A percentile compares a stretch with the other conserved stretches of the same genome.
phyloP scores from a whole-genome alignment of 2,888 invertebrate genomes.

The Nomada lathburiana region DNA sequence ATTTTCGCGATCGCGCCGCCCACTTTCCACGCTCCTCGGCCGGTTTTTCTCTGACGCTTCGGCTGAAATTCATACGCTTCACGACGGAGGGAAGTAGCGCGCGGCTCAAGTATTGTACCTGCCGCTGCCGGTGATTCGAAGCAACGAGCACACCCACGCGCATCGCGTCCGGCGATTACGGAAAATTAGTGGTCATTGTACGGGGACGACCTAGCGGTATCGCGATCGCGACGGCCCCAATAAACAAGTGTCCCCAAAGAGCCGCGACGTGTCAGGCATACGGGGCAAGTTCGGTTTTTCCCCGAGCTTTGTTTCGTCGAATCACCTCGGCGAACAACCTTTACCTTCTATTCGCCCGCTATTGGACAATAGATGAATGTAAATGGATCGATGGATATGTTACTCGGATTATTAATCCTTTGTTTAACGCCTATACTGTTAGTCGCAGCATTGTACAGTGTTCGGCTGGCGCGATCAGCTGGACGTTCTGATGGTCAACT shows the following conservation, averaged over 20 bases:
- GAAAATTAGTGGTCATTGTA: slow-evolving; percentile 70
- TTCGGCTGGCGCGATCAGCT: not conserved
- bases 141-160: too few species aligned
- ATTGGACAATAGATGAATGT: slow-evolving; percentile 19
- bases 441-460: not conserved
- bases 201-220: slow-evolving; percentile 56
- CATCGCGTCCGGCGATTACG: slow-evolving; percentile 48
- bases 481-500: not conserved
- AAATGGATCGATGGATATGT: not conserved
- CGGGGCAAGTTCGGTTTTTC: slow-evolving; percentile 51
- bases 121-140: too few species aligned
- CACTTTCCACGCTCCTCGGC: not conserved
- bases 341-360: not conserved
- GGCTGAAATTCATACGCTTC: not conserved
- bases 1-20: not conserved
- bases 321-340: slow-evolving; percentile 31
- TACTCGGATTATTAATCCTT: not conserved
- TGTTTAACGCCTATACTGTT: not conserved
- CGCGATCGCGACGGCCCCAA: slow-evolving; percentile 58
- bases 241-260: slow-evolving; percentile 60
- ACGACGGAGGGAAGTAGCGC: not conserved
- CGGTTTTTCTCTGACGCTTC: not conserved
- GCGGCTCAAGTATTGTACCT: too few species aligned
- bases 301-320: slow-evolving; percentile 59
- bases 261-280: slow-evolving; percentile 46